Evolutionary conservation across 2,888 invertebrate species (phyloP), one percentile per base, ranked within the genome.

Genomic region (Anticlea derivata): DNA sequence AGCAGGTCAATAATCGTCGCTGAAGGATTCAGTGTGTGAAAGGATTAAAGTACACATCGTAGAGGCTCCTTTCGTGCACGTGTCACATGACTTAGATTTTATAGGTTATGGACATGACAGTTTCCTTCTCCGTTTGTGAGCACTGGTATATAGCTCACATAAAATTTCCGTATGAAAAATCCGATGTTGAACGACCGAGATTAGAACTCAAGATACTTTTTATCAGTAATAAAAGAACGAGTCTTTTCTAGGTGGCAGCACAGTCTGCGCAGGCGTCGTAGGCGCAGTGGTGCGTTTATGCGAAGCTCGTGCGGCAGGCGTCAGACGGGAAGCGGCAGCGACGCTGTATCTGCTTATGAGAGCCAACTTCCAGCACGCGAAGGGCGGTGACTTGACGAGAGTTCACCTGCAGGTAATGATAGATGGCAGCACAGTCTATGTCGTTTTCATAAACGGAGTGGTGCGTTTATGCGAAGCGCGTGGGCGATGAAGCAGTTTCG

Each of bases 281-380:
- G 93, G 94, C 62, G 95, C 95, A 64, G 91, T 96, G 48, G 91
- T 98, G 38, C 93, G 94, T 56, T 95, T 96, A 68, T 98, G 97
- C 77, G 97, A 95, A 79, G 96, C 97, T 68, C 94, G 97, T 57
- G 92, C 98, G 60, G 94, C 95, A 30, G 94, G 94, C 51, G 94
- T 97, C 43, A 92, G 98, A 11, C 96, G 97, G 68, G 98, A 98
- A 78, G 96, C 98, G 0, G 97, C 97, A 68, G 97, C 97, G 34
- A 94, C 98, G 17, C 91, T 98, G 1, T 98, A 98, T 84, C 91
- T 98, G 40, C 92, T 98, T 23, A 98, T 98, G 98, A 92, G 98
- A 60, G 96, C 96, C 73, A 98, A 98, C 90, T 98, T 96, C 86
- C 97, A 98, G 75, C 97, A 96, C 75, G 96, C 95, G 35, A 93